Base-by-base conservation (phyloP, 2,888 invertebrate genomes). In the Amphimallon solstitiale region DNA sequence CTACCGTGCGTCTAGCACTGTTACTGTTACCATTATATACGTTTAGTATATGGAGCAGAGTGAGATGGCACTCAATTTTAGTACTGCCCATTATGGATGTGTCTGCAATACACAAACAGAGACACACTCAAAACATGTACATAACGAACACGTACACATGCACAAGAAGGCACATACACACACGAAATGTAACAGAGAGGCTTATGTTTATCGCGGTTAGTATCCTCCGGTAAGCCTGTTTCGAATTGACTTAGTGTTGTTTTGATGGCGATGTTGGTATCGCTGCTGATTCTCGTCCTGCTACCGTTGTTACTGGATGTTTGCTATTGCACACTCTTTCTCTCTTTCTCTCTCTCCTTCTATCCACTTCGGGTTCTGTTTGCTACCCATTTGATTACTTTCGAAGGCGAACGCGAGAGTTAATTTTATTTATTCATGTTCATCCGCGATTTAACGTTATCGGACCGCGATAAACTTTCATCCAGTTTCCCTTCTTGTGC, bases 1-100 rank as follows among this genome's bases (percentile, higher is more conserved):
- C 76, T 77, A 75, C 75, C 77, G 77, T 35, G 34, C 43, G 7
- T 76, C 76, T 77, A 73, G 74, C n/a, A n/a, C 74, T 72, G 76
- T 70, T 77, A 72, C 73, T 76, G 77, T 75, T 73, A 68, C 34
- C 29, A 17, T 34, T 15, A 19, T 45, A 40, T 40, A n/a, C n/a
- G n/a, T n/a, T n/a, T n/a, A 40, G 40, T 40, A 40, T 17, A 43
- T 17, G 19, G 45, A 10, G 45, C 9, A n/a, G 19, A 45, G 19
- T 7, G 17, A 17, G 43, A 45, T 17, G 45, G 56, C 66, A 71
- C 66, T 70, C 70, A 71, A 70, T 72, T 65, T 73, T 73, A 73
- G 73, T 72, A 70, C 71, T 71, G 70, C 70, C 72, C 73, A 73
- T 73, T 73, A 73, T 73, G 70, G 72, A 71, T 71, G 71, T 69